Conservation (phyloP, 2,888 invertebrate genomes). For the Empis livida region DNA sequence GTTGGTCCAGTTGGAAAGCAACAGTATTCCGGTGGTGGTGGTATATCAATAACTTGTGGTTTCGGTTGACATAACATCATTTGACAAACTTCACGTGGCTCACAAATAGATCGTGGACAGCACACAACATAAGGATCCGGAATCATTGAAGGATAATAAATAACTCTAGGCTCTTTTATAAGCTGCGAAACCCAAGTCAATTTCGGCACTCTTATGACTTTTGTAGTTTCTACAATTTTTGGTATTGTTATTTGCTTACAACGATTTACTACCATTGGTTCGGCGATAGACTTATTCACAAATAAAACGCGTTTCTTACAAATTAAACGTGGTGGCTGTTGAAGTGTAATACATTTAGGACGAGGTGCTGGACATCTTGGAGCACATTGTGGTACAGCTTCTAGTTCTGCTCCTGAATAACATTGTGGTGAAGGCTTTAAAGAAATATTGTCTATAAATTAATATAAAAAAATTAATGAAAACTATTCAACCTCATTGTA, state of each 20-base stretch:
- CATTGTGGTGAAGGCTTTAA: slow-evolving; percentile 28
- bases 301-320: slow-evolving; percentile 30
- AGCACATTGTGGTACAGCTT: slow-evolving; percentile 28
- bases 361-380: slow-evolving; percentile 25
- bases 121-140: slow-evolving; percentile 31
- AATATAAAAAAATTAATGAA: too few species aligned
- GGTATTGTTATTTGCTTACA: slow-evolving; percentile 28
- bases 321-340: slow-evolving; percentile 28
- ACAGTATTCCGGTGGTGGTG: slow-evolving; percentile 29
- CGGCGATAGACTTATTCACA: slow-evolving; percentile 26
- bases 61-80: slow-evolving; percentile 30
- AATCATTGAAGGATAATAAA: slow-evolving; percentile 27
- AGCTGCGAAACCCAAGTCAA: slow-evolving; percentile 28
- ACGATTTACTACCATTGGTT: slow-evolving; percentile 27
- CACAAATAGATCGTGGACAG: slow-evolving; percentile 26
- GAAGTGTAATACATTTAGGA: slow-evolving; percentile 29
- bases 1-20: slow-evolving; percentile 29
- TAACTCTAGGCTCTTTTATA: slow-evolving; percentile 28
- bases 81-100: slow-evolving; percentile 30
- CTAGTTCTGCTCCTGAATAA: slow-evolving; percentile 26
- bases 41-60: slow-evolving; percentile 29
- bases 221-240: slow-evolving; percentile 27
- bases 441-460: too few species aligned
- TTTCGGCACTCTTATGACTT: slow-evolving; percentile 28
- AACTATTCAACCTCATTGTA: background rate